A percentile compares a stretch with the other conserved stretches of the same genome.
These are phyloP conservation scores for Ennomos quercinarius DNA, from an alignment of 2,888 invertebrate species.

Conservation along the genomic window DNA sequence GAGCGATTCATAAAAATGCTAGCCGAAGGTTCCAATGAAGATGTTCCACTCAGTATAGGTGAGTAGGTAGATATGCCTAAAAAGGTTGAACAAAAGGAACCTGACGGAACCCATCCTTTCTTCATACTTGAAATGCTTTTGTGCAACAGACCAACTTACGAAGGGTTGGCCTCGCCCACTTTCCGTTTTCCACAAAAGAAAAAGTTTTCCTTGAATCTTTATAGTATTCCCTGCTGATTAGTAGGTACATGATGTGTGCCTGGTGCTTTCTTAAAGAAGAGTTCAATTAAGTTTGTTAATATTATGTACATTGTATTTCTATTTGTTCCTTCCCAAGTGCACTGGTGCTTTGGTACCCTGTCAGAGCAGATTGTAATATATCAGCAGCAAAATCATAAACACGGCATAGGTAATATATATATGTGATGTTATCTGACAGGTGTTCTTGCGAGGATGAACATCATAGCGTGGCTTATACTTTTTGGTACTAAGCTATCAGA, in stretches of 20 bases:
- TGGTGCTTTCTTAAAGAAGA: slow-evolving; percentile 7
- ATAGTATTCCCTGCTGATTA: slow-evolving; percentile 3
- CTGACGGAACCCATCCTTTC: slow-evolving; percentile 43
- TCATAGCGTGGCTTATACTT: no score
- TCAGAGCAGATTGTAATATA: slow-evolving; percentile 7
- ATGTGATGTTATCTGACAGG: slow-evolving; percentile 1
- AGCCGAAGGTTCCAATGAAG: slow-evolving; percentile 64
- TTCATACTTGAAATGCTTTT: slow-evolving; percentile 45
- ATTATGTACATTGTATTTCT: slow-evolving; percentile 14
- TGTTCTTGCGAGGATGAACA: neutral
- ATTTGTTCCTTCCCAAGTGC: slow-evolving; percentile 19
- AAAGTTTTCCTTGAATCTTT: slow-evolving; percentile 22
- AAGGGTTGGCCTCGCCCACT: slow-evolving; percentile 22
- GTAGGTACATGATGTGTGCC: no score
- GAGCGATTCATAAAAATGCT: slow-evolving; percentile 74
- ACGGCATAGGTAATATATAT: neutral
- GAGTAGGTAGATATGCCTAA: slow-evolving; percentile 45
- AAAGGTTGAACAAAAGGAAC: slow-evolving; percentile 59
- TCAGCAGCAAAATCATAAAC: neutral
- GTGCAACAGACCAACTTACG: slow-evolving; percentile 35
- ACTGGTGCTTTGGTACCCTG: slow-evolving; percentile 26
- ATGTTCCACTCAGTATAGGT: slow-evolving; percentile 55
- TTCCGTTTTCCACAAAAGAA: slow-evolving; percentile 30
- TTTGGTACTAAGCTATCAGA: no score
- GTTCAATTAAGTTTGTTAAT: slow-evolving; percentile 18